Evolutionary conservation across 2,113 vertebrate genomes (phyloP).

Genomic region (Anguilla rostrata): DNA sequence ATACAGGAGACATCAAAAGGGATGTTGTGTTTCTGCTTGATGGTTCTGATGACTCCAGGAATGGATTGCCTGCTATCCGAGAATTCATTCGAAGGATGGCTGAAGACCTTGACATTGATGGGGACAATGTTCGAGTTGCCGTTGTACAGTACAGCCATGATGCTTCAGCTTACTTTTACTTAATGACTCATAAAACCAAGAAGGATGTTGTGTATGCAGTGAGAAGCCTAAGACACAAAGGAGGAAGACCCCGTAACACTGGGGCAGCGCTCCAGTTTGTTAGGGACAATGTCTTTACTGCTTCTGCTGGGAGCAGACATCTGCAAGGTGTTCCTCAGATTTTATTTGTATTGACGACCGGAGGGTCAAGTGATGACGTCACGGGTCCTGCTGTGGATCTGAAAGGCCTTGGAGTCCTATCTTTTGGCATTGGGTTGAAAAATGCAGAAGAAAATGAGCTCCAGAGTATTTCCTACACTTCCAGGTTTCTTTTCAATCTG

Average conservation of each 20-base stretch:
- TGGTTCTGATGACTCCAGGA: slow-evolving; percentile 38
- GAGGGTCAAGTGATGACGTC: slow-evolving; percentile 34
- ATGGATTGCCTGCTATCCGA: slow-evolving; percentile 34
- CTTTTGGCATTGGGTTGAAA: slow-evolving; percentile 82
- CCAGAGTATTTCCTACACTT: slow-evolving; percentile 75
- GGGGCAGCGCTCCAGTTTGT: slow-evolving; percentile 39
- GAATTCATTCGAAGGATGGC: slow-evolving; percentile 36
- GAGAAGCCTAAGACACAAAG: slow-evolving; percentile 33
- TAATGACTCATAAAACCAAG: slow-evolving; percentile 35
- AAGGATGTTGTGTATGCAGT: slow-evolving; percentile 26
- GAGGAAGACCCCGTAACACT: slow-evolving; percentile 32
- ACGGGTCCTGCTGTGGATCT: slow-evolving; percentile 22
- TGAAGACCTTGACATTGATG: slow-evolving; percentile 38
- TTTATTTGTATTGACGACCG: slow-evolving; percentile 35
- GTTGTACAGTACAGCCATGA: slow-evolving; percentile 40
- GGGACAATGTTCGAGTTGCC: slow-evolving; percentile 34
- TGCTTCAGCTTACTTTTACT: slow-evolving; percentile 30
- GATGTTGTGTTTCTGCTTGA: slow-evolving; percentile 50
- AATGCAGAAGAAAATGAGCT: slow-evolving; percentile 75
- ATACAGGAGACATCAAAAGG: slow-evolving; percentile 3
- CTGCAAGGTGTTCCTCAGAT: slow-evolving; percentile 38
- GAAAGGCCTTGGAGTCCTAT: slow-evolving; percentile 52
- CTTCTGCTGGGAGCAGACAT: slow-evolving; percentile 34
- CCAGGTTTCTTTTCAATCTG: slow-evolving; percentile 75
- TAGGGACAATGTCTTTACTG: slow-evolving; percentile 39